phyloP scores from a whole-genome alignment of 1,140 invertebrate species.

The Drosophila ogumai region DNA sequence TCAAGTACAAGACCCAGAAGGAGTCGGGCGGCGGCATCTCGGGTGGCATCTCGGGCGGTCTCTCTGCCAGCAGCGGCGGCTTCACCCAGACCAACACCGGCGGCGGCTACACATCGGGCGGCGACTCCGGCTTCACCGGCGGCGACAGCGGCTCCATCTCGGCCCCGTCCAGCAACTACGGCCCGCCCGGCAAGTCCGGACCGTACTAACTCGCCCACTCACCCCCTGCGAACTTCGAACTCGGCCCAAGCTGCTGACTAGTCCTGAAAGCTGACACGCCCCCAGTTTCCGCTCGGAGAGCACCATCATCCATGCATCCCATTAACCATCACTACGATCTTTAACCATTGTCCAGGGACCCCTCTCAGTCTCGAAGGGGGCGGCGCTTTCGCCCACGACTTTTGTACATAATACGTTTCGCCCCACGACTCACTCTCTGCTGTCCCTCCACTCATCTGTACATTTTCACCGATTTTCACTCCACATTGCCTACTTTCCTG shows the following conservation, averaged over 20 bases:
- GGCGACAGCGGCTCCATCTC: slow-evolving; percentile 85
- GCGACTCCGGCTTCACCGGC: slow-evolving; percentile 63
- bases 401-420: slow-evolving; percentile 76
- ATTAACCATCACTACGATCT: slow-evolving; percentile 41
- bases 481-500: slow-evolving; percentile 25
- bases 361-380: slow-evolving; percentile 31
- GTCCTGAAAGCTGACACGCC: slow-evolving; percentile 79
- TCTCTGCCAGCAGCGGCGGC: slow-evolving; percentile 62
- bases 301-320: slow-evolving; percentile 37
- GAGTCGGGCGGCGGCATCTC: slow-evolving; percentile 84
- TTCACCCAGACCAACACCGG: slow-evolving; percentile 82
- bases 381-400: slow-evolving; percentile 60
- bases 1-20: slow-evolving; percentile 93
- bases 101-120: slow-evolving; percentile 80
- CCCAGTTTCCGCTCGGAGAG: slow-evolving; percentile 33
- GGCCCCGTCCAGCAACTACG: slow-evolving; percentile 87
- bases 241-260: slow-evolving; percentile 83
- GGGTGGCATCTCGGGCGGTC: slow-evolving; percentile 76
- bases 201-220: slow-evolving; percentile 73
- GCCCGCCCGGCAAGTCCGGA: slow-evolving; percentile 87
- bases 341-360: slow-evolving; percentile 16
- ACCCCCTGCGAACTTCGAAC: slow-evolving; percentile 57
- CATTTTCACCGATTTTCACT: slow-evolving; percentile 21
- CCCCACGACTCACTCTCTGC: slow-evolving; percentile 9
- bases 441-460: slow-evolving; percentile 15